A percentile compares a stretch with the other conserved stretches of the same genome.
Conservation (phyloP, 2,888 invertebrate species). For the Rhorus exstirpatorius region DNA sequence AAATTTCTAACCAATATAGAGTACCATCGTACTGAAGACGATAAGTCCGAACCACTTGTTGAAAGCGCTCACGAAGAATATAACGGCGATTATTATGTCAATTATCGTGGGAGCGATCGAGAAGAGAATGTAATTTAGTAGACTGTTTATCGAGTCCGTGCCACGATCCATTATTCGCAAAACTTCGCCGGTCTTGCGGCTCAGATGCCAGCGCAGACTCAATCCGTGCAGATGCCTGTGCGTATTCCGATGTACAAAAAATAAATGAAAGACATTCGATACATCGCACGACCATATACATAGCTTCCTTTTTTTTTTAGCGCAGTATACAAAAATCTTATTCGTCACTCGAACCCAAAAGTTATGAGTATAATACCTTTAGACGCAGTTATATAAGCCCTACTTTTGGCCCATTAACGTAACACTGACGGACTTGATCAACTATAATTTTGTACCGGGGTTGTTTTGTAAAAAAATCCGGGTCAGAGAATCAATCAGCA, state of each 20-base stretch:
- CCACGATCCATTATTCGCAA: slow-evolving; percentile 98
- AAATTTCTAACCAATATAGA: slow-evolving; percentile 94
- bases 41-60: slow-evolving; percentile 98
- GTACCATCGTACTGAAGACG: slow-evolving; percentile 96
- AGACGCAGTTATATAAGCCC: too few species aligned
- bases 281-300: not conserved
- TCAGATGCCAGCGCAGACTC: slow-evolving; percentile 97
- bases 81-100: slow-evolving; percentile 96
- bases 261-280: slow-evolving; percentile 41
- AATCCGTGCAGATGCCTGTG: slow-evolving; percentile 95
- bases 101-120: slow-evolving; percentile 97
- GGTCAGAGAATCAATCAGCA: too few species aligned
- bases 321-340: too few species aligned
- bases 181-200: slow-evolving; percentile 98
- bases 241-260: slow-evolving; percentile 6
- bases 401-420: too few species aligned
- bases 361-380: too few species aligned
- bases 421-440: too few species aligned
- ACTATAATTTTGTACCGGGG: too few species aligned
- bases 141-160: slow-evolving; percentile 97
- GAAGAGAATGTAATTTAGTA: slow-evolving; percentile 96
- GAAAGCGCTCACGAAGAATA: slow-evolving; percentile 95
- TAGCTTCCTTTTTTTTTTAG: too few species aligned
- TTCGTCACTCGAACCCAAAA: too few species aligned
- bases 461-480: too few species aligned